These are phyloP conservation scores for Leptatherina wallacei DNA, from an alignment of 2,797 vertebrate genomes.

Conservation along the genomic window DNA sequence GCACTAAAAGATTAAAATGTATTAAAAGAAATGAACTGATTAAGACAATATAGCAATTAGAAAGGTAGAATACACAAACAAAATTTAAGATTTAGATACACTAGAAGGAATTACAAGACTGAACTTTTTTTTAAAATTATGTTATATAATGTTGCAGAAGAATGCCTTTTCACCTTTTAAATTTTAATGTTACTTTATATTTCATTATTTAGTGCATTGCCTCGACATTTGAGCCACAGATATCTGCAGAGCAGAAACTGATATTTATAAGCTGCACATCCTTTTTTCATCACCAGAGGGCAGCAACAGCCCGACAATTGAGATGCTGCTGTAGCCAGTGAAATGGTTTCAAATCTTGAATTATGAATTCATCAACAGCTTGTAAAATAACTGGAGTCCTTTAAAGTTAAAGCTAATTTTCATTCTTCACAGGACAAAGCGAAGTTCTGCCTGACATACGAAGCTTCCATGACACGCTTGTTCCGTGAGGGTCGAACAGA, in stretches of 20 bases:
- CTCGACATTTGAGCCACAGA: neutral
- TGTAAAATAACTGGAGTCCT: neutral
- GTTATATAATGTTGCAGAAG: neutral
- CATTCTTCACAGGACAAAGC: conserved; percentile 87
- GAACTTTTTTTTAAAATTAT: too few relatives aligned
- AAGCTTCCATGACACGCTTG: conserved; percentile 97
- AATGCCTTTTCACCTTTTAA: neutral
- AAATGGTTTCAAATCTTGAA: neutral
- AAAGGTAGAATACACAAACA: too few relatives aligned
- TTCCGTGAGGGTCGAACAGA: conserved; percentile 96
- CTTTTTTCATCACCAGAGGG: conserved; percentile 60
- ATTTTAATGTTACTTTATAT: neutral
- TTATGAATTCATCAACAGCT: neutral
- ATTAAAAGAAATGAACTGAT: too few relatives aligned
- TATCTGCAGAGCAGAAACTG: neutral
- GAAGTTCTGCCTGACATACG: conserved; percentile 96
- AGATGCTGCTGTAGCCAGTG: neutral
- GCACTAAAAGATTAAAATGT: too few relatives aligned
- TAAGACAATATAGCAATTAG: too few relatives aligned
- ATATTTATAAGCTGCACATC: neutral
- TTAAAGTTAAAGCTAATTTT: neutral
- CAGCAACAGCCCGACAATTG: conserved; percentile 31
- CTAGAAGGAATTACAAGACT: too few relatives aligned
- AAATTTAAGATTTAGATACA: too few relatives aligned
- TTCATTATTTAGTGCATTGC: neutral